These are phyloP conservation scores for Neopelma chrysocephalum DNA, from an alignment of 2,797 vertebrate genomes.

Conservation along the genomic window DNA sequence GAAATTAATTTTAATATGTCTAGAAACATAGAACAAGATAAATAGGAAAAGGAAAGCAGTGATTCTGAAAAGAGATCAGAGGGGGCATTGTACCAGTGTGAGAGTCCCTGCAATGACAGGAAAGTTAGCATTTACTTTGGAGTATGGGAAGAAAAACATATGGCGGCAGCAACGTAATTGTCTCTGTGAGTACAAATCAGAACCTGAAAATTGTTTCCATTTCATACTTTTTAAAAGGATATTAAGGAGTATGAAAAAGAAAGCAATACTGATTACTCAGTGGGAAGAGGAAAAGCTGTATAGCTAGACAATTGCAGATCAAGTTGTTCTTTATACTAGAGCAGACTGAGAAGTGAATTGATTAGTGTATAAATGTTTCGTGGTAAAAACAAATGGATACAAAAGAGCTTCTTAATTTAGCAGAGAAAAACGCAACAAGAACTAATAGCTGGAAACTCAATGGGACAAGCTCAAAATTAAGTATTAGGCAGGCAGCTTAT, in stretches of 20 bases:
- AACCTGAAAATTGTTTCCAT: background rate
- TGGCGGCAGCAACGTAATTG: background rate
- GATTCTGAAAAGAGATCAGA: background rate
- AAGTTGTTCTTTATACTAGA: background rate
- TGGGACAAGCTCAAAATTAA: background rate
- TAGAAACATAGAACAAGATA: background rate
- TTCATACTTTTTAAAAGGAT: background rate
- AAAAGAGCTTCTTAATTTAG: background rate
- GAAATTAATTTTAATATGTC: background rate
- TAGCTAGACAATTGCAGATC: background rate
- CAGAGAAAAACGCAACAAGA: background rate
- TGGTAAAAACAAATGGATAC: background rate
- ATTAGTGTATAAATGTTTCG: background rate
- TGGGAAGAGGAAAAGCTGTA: background rate
- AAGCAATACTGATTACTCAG: background rate
- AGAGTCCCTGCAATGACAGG: background rate
- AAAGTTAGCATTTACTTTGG: background rate
- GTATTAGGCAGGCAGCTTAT: background rate
- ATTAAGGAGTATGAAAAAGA: background rate
- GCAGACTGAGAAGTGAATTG: background rate
- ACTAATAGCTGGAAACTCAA: background rate
- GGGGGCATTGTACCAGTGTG: background rate
- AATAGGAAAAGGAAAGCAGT: background rate
- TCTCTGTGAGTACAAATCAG: background rate
- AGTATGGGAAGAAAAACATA: fast-evolving